phyloP scores from a whole-genome alignment of 2,113 vertebrate genomes.

The Caranx melampygus region DNA sequence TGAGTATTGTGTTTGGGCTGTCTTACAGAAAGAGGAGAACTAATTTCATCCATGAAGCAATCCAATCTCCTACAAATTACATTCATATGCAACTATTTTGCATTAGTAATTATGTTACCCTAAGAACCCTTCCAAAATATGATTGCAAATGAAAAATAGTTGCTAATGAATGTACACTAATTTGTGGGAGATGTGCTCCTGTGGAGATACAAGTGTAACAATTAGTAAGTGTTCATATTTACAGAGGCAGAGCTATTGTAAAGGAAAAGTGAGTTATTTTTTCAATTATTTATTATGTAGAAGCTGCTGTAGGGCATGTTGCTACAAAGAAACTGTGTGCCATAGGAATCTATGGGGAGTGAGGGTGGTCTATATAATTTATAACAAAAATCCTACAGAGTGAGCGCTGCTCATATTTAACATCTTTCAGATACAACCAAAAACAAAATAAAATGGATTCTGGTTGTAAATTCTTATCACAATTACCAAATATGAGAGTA shows the following conservation, averaged over 20 bases:
- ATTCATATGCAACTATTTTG: constrained; percentile 29
- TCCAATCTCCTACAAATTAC: constrained; percentile 26
- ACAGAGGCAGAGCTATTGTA: constrained; percentile 16
- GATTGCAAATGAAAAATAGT: constrained; percentile 35
- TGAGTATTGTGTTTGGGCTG: background rate
- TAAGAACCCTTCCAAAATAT: constrained; percentile 31
- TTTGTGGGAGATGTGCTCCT: constrained; percentile 17
- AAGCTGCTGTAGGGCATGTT: constrained; percentile 32
- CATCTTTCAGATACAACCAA: constrained; percentile 25
- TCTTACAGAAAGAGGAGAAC: background rate
- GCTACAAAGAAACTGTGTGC: background rate
- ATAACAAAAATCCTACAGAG: constrained; percentile 27
- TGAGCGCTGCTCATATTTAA: background rate
- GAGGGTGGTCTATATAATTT: constrained; percentile 8
- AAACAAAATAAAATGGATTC: constrained; percentile 4
- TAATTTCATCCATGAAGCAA: background rate
- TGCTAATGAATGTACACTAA: constrained; percentile 36
- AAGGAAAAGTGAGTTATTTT: background rate
- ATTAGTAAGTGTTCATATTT: constrained; percentile 24
- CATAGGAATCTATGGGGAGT: background rate
- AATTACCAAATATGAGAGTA: constrained; percentile 11
- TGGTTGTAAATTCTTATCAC: background rate
- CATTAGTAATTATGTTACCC: constrained; percentile 33
- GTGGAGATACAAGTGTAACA: constrained; percentile 18
- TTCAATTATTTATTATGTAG: constrained; percentile 24